Conservation (phyloP, 2,888 invertebrate species). For the Germaria angustata region DNA sequence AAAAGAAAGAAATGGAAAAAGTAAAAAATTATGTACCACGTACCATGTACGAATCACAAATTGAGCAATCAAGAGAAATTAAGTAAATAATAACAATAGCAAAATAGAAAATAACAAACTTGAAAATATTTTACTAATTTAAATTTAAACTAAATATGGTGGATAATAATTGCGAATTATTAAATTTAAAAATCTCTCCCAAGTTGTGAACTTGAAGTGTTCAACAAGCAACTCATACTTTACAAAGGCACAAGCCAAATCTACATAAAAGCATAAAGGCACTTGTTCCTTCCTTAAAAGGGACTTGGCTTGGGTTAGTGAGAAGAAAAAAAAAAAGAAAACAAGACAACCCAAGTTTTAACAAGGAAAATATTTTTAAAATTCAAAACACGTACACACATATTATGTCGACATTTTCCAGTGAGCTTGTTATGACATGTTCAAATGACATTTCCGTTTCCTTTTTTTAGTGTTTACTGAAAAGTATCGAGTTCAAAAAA, state of each 20-base stretch:
- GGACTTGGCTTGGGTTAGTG: neutral
- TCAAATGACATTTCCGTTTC: slow-evolving; percentile 66
- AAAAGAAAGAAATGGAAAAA: slow-evolving; percentile 14
- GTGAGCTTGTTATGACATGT: slow-evolving; percentile 65
- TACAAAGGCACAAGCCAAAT: neutral
- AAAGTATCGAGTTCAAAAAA: neutral
- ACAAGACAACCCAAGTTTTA: slow-evolving; percentile 8
- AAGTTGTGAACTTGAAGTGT: neutral
- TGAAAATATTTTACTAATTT: neutral
- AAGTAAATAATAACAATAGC: neutral
- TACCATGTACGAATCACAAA: no score
- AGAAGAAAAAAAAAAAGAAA: neutral
- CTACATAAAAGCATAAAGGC: neutral
- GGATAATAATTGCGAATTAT: neutral
- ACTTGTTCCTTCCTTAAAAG: slow-evolving; percentile 8
- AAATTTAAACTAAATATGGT: neutral
- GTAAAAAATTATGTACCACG: neutral
- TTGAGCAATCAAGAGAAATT: neutral
- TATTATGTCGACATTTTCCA: slow-evolving; percentile 66
- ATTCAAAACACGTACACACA: slow-evolving; percentile 63
- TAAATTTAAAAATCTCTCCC: neutral
- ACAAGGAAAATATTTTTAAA: slow-evolving; percentile 53
- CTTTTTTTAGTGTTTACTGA: slow-evolving; percentile 27
- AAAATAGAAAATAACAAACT: neutral
- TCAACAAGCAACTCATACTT: neutral